Conservation (phyloP, 2,888 invertebrate species). For the Dendrolimus houi region DNA sequence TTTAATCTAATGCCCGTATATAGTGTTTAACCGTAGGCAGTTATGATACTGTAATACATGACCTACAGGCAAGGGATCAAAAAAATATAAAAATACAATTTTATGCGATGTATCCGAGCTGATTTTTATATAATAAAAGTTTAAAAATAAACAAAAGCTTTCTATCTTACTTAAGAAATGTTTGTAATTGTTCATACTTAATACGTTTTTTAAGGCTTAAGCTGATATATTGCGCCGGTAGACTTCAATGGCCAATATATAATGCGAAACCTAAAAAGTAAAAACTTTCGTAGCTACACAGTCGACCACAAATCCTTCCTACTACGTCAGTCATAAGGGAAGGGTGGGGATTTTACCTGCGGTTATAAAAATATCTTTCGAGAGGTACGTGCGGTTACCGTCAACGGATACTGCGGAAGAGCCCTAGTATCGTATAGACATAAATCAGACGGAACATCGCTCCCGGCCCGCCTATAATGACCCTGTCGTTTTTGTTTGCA, state of each 20-base stretch:
- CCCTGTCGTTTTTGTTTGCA: conserved; percentile 55
- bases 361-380: conserved; percentile 38
- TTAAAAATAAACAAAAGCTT: no score
- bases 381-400: conserved; percentile 47
- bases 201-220: no score
- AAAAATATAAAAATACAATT: no score
- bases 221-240: no score
- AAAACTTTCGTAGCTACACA: conserved; percentile 10
- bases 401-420: conserved; percentile 66
- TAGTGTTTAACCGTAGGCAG: no score
- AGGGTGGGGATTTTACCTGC: conserved; percentile 23
- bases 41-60: no score
- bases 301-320: conserved; percentile 17
- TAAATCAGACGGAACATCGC: conserved; percentile 65
- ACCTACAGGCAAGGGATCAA: no score
- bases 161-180: no score
- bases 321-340: conserved; percentile 13
- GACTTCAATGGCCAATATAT: not conserved
- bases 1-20: no score
- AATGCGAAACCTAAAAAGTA: not conserved
- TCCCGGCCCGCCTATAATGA: conserved; percentile 47
- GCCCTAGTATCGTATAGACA: conserved; percentile 57
- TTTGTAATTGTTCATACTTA: no score
- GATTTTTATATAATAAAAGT: no score
- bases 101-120: no score